phyloP scores from a whole-genome alignment of 2,888 invertebrate species.

The Spilosoma lubricipeda region DNA sequence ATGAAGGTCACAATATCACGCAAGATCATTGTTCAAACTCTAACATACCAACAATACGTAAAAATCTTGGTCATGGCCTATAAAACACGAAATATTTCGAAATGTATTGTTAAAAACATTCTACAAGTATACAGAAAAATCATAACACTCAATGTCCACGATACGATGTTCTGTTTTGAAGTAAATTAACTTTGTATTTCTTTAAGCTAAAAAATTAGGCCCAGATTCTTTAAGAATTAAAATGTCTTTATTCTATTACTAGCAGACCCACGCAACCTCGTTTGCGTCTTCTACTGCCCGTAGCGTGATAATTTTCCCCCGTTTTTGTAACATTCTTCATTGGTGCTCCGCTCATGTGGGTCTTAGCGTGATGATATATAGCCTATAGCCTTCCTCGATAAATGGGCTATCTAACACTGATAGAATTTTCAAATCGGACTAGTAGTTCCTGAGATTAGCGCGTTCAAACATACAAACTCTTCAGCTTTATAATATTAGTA shows the following conservation, averaged over 20 bases:
- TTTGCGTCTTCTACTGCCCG: no score
- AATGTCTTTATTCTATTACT: background rate
- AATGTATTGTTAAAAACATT: conserved; percentile 12
- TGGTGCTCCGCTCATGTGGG: no score
- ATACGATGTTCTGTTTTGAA: conserved; percentile 30
- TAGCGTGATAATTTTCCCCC: no score
- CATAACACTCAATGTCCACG: conserved; percentile 28
- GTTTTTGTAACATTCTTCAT: no score
- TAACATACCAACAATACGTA: background rate
- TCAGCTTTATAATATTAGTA: no score
- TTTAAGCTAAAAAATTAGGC: conserved; percentile 5
- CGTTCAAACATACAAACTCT: no score
- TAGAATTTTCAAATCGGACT: no score
- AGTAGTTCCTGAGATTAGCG: no score
- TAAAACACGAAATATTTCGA: conserved; percentile 27
- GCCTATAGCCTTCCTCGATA: no score
- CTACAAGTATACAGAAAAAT: conserved; percentile 2
- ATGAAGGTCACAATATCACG: background rate
- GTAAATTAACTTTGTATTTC: conserved; percentile 27
- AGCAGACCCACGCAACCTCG: no score
- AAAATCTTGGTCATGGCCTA: conserved; percentile 17
- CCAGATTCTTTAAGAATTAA: background rate
- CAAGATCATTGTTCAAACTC: background rate
- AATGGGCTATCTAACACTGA: no score
- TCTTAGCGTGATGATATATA: no score